Conservation (phyloP, 2,797 vertebrate species). For the Gymnocypris eckloni region DNA sequence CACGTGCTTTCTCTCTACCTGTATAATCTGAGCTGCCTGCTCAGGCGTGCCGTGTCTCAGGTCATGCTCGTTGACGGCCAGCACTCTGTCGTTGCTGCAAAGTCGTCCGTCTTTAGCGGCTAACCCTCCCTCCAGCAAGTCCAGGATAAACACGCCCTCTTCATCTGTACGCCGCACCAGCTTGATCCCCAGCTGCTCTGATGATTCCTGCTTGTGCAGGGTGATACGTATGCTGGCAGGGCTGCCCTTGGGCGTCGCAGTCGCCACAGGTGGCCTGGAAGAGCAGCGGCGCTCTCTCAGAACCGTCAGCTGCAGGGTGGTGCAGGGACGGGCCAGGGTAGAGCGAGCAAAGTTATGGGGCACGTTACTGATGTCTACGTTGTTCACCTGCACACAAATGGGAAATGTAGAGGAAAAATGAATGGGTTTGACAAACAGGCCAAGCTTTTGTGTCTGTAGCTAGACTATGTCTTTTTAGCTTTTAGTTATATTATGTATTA, state of each 20-base stretch:
- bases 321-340: slow-evolving; percentile 90
- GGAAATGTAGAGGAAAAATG: not conserved
- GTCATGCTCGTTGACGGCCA: slow-evolving; percentile 96
- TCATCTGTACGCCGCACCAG: slow-evolving; percentile 95
- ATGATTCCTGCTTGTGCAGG: slow-evolving; percentile 90
- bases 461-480: not conserved
- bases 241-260: slow-evolving; percentile 69
- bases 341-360: slow-evolving; percentile 93
- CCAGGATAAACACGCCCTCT: slow-evolving; percentile 94
- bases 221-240: slow-evolving; percentile 87
- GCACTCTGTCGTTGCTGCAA: slow-evolving; percentile 91
- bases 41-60: slow-evolving; percentile 94
- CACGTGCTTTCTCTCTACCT: slow-evolving; percentile 77
- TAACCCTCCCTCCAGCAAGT: slow-evolving; percentile 94
- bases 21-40: slow-evolving; percentile 97
- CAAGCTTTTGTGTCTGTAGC: not conserved
- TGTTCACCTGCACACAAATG: slow-evolving; percentile 87
- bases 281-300: slow-evolving; percentile 92
- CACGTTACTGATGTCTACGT: slow-evolving; percentile 95
- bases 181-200: slow-evolving; percentile 97
- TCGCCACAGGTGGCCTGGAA: slow-evolving; percentile 74
- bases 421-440: not conserved
- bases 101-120: slow-evolving; percentile 93
- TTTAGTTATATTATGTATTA: not conserved
- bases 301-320: slow-evolving; percentile 90